These are phyloP conservation scores for Serinus canaria DNA, from an alignment of 2,113 vertebrate genomes.

Conservation along the genomic window DNA sequence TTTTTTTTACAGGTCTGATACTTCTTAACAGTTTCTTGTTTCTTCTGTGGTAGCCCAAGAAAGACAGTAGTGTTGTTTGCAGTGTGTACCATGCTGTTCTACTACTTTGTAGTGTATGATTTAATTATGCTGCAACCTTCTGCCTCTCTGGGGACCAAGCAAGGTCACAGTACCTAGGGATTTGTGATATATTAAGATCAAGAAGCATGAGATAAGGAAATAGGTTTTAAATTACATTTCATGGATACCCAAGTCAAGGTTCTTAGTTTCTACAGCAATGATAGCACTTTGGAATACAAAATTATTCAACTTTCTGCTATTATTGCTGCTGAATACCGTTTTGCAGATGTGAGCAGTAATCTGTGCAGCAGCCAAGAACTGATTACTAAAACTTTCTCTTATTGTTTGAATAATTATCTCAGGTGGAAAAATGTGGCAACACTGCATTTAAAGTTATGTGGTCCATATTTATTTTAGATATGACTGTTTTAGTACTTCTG, in stretches of 20 bases:
- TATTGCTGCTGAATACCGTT: background rate
- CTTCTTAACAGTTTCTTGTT: background rate
- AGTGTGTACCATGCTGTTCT: background rate
- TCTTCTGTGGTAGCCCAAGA: background rate
- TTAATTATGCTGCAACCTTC: conserved; percentile 35
- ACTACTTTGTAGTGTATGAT: conserved; percentile 33
- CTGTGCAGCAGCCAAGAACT: background rate
- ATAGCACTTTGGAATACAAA: background rate
- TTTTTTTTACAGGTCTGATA: background rate
- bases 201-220: background rate
- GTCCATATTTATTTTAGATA: background rate
- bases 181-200: background rate
- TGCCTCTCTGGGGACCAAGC: background rate
- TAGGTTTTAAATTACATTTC: background rate
- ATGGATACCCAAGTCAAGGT: background rate
- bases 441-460: background rate
- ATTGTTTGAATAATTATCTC: background rate
- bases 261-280: background rate
- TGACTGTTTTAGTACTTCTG: background rate
- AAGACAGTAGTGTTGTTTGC: background rate
- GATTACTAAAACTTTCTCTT: background rate
- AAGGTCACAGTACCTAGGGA: background rate
- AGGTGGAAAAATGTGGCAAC: background rate
- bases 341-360: background rate
- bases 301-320: background rate